Evolutionary conservation across 2,797 vertebrate genomes (phyloP), one percentile per base, ranked within the genome.

Genomic region (Austrolebias charrua): DNA sequence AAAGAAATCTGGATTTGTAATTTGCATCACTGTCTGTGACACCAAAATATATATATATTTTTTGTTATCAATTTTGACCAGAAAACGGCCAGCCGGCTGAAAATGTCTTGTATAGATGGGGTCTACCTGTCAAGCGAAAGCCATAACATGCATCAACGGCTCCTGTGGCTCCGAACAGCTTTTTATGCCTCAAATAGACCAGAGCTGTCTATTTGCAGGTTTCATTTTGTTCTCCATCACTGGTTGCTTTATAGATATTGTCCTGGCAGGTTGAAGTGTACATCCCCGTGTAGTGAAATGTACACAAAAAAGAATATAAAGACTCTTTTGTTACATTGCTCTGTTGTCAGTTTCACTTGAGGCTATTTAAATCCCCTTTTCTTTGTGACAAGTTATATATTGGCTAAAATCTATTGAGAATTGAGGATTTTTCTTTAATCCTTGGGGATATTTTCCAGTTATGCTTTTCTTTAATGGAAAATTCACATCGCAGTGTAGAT

Each of bases 151-250:
- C 83, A 70, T 69, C 76, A 68, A 69, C 73, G 49, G 69, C 56
- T 84, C 72, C 59, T n/a, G 64, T 50, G 7, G 68, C 70, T 75
- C 73, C 77, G 76, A 80, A 83, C 81, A 66, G 64, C 63, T 80
- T 45, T 47, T 4, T 69, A 63, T 72, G 69, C 73, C 60, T 79
- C 79, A 70, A 72, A 79, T 66, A 67, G 74, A 71, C 61, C 7
- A 60, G 63, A 70, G 76, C 67, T 55, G 71, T 66, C 78, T 65
- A 59, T 63, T 71, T 73, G 76, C 75, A 67, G 79, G 79, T 81
- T 84, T 83, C 86, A 76, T 38, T 48, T 77, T 80, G 57, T 71
- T 70, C 50, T 63, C 76, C 74, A 81, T 82, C 83, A 66, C 66
- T 10, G 58, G 58, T 63, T 78, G 50, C 69, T 75, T 31, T 71